Conservation (phyloP, 2,888 invertebrate species). For the Muscina levida region DNA sequence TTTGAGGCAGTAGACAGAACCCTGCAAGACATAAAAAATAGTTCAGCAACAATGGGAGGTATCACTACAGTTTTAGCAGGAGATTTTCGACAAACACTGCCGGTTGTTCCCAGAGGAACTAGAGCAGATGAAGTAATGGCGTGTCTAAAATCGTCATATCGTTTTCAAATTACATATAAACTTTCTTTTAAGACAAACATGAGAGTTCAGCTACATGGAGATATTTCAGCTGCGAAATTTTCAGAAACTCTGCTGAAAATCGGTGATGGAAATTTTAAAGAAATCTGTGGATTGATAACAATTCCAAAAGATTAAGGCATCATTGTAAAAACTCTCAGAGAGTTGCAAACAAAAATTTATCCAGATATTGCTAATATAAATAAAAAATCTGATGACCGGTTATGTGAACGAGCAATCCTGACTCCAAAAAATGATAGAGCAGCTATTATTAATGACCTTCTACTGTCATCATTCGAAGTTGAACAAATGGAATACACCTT, state of each 20-base stretch:
- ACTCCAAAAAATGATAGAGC: slow-evolving; percentile 8
- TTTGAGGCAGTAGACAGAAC: slow-evolving; percentile 54
- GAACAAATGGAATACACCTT: slow-evolving; percentile 14
- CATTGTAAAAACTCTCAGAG: not conserved
- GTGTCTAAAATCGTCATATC: slow-evolving; percentile 8
- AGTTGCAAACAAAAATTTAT: not conserved
- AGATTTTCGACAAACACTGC: slow-evolving; percentile 42
- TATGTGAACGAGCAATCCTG: not conserved
- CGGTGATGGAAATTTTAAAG: not conserved
- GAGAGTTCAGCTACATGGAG: not conserved
- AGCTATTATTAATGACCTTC: not conserved
- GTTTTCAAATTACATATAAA: not conserved
- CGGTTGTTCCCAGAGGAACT: slow-evolving; percentile 30
- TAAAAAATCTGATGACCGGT: not conserved
- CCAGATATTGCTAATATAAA: not conserved
- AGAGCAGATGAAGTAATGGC: slow-evolving; percentile 23
- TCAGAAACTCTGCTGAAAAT: not conserved
- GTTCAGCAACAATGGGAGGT: slow-evolving; percentile 49
- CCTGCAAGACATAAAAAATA: slow-evolving; percentile 44
- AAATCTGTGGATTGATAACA: not conserved
- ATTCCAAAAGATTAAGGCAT: not conserved
- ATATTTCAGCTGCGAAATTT: not conserved
- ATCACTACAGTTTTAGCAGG: slow-evolving; percentile 48
- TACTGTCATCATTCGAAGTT: slow-evolving; percentile 1
- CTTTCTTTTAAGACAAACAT: not conserved